A percentile compares a stretch with the other conserved stretches of the same genome.
Conservation (phyloP, 2,797 vertebrate genomes). For the Antrozous pallidus region DNA sequence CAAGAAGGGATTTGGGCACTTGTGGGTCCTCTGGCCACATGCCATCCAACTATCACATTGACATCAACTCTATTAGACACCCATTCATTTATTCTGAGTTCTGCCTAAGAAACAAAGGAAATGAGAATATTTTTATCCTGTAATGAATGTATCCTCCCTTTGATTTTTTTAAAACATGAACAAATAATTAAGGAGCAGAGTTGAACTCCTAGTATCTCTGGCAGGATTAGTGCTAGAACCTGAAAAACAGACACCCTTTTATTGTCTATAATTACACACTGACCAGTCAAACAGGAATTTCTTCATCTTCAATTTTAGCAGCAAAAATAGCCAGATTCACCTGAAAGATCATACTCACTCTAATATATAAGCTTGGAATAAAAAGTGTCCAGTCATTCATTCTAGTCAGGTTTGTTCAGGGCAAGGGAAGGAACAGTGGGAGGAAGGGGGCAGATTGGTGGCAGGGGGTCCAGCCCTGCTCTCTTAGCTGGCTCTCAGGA, state of each 20-base stretch:
- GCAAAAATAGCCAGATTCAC: slow-evolving; percentile 14
- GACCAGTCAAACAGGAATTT: neutral
- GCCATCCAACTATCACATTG: neutral
- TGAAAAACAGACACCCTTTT: neutral
- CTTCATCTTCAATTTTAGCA: slow-evolving; percentile 15
- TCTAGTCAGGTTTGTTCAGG: neutral
- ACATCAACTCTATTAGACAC: neutral
- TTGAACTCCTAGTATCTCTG: neutral
- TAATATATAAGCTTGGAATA: neutral
- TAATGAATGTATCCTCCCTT: neutral
- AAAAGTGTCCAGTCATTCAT: neutral
- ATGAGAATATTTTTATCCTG: neutral
- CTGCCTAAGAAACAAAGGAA: neutral
- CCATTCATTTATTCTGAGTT: neutral
- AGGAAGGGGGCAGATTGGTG: neutral
- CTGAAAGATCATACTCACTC: neutral
- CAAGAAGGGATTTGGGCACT: neutral
- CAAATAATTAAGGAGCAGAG: neutral
- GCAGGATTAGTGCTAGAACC: neutral
- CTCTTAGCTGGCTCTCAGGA: neutral
- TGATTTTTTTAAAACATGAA: slow-evolving; percentile 29
- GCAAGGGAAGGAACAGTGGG: neutral
- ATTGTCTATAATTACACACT: neutral
- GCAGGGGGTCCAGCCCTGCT: neutral
- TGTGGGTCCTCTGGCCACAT: neutral